Evolutionary conservation across 1,140 invertebrate species (phyloP), one percentile per base, ranked within the genome.

Genomic region (Halyomorpha halys): DNA sequence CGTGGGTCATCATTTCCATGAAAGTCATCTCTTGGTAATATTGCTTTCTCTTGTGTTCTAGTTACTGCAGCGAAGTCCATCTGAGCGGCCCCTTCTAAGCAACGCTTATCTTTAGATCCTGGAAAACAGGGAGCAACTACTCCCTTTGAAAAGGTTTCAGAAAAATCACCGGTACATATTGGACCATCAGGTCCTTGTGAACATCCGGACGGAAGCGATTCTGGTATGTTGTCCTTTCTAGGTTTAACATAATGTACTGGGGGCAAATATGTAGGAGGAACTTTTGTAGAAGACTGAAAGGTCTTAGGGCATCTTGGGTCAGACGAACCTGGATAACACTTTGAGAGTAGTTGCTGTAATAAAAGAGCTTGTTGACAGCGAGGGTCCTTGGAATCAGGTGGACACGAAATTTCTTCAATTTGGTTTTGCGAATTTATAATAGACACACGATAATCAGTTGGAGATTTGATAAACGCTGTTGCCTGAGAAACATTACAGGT

Each of bases 331-430:
- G 70, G 34, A 56, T 62, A 71, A 62, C 67, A 68, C 1, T 27
- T 1, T 34, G 68, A 53, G 1, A 63, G 65, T 21, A n/a, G 30
- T 5, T 6, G 34, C 8, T 51, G 3, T 8, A 64, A 44, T 44
- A 62, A 61, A 1, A 56, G 68, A 23, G 69, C 67, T 64, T 72
- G 74, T 30, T 71, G 70, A 60, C 74, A 76, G 27, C 70, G 65
- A 19, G 74, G 73, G 70, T 76, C 74, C 14, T 61, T 66, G 15
- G 70, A 70, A n/a, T 73, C 73, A 23, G 72, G 72, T 54, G 72
- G 75, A 59, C 73, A 74, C 8, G 27, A 30, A 30, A 30, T 30
- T 30, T 30, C 27, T 30, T 30, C 27, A 30, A 13, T 67, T 59
- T 19, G 2, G 14, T 49, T 49, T 21, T 3, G 2, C 5, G 47